Percentiles rank a stretch among this genome's conserved stretches.
Conservation (phyloP, 2,888 invertebrate species). For the Aradus depressus region DNA sequence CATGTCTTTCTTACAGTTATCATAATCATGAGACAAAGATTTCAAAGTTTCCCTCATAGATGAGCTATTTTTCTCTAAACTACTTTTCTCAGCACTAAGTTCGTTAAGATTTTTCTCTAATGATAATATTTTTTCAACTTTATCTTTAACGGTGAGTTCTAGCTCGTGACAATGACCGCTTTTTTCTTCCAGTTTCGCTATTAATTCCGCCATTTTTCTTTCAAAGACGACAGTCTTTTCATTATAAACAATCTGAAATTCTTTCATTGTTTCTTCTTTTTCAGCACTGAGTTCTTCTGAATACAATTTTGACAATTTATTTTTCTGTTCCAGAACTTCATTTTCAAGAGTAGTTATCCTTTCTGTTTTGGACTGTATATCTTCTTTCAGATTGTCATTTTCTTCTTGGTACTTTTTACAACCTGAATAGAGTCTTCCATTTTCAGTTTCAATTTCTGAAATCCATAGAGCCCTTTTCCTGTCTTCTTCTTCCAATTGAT, state of each 20-base stretch:
- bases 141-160: neutral
- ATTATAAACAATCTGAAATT: neutral
- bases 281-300: neutral
- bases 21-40: neutral
- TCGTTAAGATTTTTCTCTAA: conserved; percentile 10
- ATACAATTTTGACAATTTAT: neutral
- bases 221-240: neutral
- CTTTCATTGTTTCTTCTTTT: conserved; percentile 4
- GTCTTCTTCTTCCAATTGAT: conserved; percentile 17
- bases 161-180: conserved; percentile 1
- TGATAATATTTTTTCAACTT: conserved; percentile 7
- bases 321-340: neutral
- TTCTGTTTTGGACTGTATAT: neutral
- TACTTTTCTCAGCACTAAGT: conserved; percentile 2
- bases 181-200: conserved; percentile 6
- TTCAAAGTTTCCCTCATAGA: conserved; percentile 3
- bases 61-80: conserved; percentile 6
- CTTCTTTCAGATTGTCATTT: conserved; percentile 5
- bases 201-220: neutral
- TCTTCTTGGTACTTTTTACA: conserved; percentile 12
- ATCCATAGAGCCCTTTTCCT: conserved; percentile 13
- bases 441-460: conserved; percentile 12
- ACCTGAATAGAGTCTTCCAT: conserved; percentile 8
- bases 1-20: neutral
- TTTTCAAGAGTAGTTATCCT: conserved; percentile 6